Base-by-base conservation (phyloP, 1,140 invertebrate species). In the Trichonephila clavata region DNA sequence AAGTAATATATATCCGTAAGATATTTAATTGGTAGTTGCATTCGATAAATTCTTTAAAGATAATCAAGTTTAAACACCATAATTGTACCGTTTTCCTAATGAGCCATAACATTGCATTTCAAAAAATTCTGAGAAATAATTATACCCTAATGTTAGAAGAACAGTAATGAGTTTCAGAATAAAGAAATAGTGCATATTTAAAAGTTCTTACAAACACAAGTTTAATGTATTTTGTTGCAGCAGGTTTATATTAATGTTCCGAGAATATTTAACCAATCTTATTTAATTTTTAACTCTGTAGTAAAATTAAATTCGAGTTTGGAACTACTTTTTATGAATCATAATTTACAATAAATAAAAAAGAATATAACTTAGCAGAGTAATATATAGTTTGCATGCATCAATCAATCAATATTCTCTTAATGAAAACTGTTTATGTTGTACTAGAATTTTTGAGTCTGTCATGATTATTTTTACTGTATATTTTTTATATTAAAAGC, bases 21-120 rank as follows among this genome's bases (percentile, higher is more conserved):
- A 77, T 39, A 77, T 77, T 77, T 77, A 77, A 77, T 77, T 77
- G 71, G 10, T 32, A 39, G 71, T 77, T 77, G 16, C 71, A 77
- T 39, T 77, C 24, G 71, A 32, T 39, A 18, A 77, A 77, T 77
- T 18, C 18, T 77, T 39, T 77, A 18, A 16, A 18, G 14, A 77
- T 77, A 32, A 77, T 77, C 71, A 77, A 18, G 27, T 20, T 77
- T 77, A 77, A 77, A 77, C 71, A 77, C 71, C 71, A 32, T 77
- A 77, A 77, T 77, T 77, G 71, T 77, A 32, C 71, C 13, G 71
- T 77, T 39, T 3, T 32, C 27, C 18, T 77, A 77, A 77, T 77
- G 27, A 77, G 71, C 71, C 71, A 39, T 32, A 39, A 39, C 71
- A 77, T 32, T 77, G 32, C 0, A 20, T 16, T 18, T 18, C 4